Percentiles rank a stretch among this genome's conserved stretches.
phyloP scores from a whole-genome alignment of 2,797 vertebrate species.

The Knipowitschia caucasica region DNA sequence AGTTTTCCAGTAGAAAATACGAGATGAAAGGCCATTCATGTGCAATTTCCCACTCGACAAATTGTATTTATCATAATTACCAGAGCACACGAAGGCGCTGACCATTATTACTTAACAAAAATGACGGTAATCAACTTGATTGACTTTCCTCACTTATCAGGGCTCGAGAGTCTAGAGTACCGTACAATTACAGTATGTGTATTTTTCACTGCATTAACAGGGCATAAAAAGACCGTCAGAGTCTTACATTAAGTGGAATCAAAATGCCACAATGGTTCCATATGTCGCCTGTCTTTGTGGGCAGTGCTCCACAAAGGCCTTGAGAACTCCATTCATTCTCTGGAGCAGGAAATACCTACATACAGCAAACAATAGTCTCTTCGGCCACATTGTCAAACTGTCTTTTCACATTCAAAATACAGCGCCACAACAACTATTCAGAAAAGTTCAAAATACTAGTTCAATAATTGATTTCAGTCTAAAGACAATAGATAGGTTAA shows the following conservation, averaged over 20 bases:
- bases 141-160: too few species aligned
- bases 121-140: too few species aligned
- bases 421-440: conserved; percentile 15
- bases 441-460: neutral
- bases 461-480: neutral
- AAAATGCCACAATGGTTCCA: neutral
- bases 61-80: too few species aligned
- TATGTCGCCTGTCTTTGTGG: neutral
- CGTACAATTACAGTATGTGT: too few species aligned
- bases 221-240: too few species aligned
- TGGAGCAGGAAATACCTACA: conserved; percentile 25
- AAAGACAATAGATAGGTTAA: neutral
- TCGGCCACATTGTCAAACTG: conserved; percentile 12
- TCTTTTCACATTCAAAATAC: conserved; percentile 11
- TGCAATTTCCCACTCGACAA: too few species aligned
- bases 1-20: too few species aligned
- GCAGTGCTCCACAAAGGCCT: conserved; percentile 1
- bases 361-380: conserved; percentile 22
- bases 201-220: too few species aligned
- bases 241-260: neutral
- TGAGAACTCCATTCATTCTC: conserved; percentile 20
- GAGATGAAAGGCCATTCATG: too few species aligned
- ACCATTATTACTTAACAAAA: too few species aligned
- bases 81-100: too few species aligned
- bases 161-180: too few species aligned